Evolutionary conservation across 2,113 vertebrate species (phyloP).

Genomic region (Haemorhous mexicanus): DNA sequence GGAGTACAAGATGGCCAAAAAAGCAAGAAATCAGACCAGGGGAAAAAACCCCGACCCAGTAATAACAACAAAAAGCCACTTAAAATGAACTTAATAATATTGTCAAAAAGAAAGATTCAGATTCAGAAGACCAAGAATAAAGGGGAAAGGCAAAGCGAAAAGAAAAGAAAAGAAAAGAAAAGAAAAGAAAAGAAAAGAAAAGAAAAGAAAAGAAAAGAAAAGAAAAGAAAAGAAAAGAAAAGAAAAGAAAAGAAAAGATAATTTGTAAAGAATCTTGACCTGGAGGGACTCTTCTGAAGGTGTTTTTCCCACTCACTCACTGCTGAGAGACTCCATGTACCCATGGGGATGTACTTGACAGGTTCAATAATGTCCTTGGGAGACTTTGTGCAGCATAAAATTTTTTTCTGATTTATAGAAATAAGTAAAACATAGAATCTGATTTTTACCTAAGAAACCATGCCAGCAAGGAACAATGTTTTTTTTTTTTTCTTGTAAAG

Average conservation of each 20-base stretch:
- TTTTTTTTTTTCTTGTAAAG: neutral
- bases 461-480: neutral
- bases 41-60: fast-evolving
- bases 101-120: neutral
- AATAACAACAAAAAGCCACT: fast-evolving
- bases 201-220: neutral
- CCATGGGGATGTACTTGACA: neutral
- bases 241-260: no score
- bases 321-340: neutral
- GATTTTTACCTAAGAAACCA: neutral
- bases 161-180: no score
- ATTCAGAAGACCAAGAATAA: neutral
- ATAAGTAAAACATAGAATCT: neutral
- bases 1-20: neutral
- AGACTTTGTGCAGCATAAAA: neutral
- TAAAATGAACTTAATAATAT: neutral
- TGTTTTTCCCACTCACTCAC: neutral
- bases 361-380: neutral
- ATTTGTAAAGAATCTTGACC: neutral
- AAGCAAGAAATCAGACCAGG: neutral
- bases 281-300: neutral
- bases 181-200: fast-evolving
- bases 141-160: neutral
- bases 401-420: neutral
- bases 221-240: neutral